Conservation (phyloP, 2,113 vertebrate genomes). For the Proteles cristata region DNA sequence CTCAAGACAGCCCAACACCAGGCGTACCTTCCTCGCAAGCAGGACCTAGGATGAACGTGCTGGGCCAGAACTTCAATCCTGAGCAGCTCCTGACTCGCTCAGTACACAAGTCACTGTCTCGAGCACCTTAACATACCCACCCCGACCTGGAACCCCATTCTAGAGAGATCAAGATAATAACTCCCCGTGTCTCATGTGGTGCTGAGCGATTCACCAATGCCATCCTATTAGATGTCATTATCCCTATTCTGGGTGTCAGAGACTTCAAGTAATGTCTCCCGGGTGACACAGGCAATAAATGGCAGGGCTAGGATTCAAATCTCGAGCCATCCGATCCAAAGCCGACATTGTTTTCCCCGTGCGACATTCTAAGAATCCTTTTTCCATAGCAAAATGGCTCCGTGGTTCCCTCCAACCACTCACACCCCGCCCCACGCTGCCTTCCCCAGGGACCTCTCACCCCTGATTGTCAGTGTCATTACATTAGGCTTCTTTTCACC, state of each 20-base stretch:
- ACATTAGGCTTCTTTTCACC: conserved; percentile 62
- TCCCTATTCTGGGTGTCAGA: conserved; percentile 17
- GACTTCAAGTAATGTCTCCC: conserved; percentile 10
- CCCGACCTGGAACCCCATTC: background rate
- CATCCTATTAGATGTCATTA: background rate
- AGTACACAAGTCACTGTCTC: background rate
- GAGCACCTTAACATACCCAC: background rate
- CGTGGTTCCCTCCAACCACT: background rate
- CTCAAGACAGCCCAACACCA: too few relatives aligned
- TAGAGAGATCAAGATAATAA: background rate
- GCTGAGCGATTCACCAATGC: background rate
- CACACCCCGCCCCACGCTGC: background rate
- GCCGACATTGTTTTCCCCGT: background rate
- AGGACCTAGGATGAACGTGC: background rate
- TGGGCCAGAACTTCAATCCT: background rate
- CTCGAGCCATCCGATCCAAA: background rate
- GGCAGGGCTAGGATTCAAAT: conserved; percentile 7
- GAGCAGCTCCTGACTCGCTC: background rate
- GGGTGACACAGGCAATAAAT: background rate
- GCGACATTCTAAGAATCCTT: background rate
- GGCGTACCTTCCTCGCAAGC: background rate
- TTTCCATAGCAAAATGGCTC: background rate
- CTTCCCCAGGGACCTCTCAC: background rate
- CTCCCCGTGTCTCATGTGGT: background rate
- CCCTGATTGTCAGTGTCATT: conserved; percentile 54